These are phyloP conservation scores for Phrynosoma blainvillii DNA, from an alignment of 2,113 vertebrate species.

Conservation along the genomic window DNA sequence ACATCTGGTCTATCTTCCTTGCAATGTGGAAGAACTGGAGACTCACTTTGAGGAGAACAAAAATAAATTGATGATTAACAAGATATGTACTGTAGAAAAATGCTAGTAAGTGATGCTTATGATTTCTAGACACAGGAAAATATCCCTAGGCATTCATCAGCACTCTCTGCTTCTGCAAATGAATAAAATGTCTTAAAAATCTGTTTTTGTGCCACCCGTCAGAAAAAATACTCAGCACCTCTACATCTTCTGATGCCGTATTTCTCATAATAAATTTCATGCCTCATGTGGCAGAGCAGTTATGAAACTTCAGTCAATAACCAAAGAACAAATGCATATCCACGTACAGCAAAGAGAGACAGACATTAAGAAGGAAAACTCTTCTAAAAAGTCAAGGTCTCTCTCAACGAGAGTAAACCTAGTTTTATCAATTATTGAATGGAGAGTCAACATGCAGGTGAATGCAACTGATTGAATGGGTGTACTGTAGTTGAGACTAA, in stretches of 20 bases:
- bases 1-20: not conserved
- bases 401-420: too few species aligned
- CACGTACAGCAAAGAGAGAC: constrained; percentile 30
- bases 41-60: not conserved
- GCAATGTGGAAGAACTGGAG: not conserved
- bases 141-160: not conserved
- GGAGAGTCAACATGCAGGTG: too few species aligned
- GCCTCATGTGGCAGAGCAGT: constrained; percentile 57
- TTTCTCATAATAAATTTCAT: constrained; percentile 67
- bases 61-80: not conserved
- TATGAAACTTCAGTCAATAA: constrained; percentile 56
- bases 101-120: not conserved
- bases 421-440: too few species aligned
- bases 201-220: constrained; percentile 10
- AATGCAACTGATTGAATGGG: not conserved
- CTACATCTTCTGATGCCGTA: constrained; percentile 41
- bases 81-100: not conserved
- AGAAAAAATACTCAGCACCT: constrained; percentile 46
- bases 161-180: constrained; percentile 9
- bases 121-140: not conserved
- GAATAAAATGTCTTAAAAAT: constrained; percentile 38
- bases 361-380: not conserved
- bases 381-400: constrained; percentile 13
- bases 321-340: constrained; percentile 33
- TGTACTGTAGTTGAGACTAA: not conserved